phyloP scores from a whole-genome alignment of 1,140 invertebrate species.

The Hetaerina americana region DNA sequence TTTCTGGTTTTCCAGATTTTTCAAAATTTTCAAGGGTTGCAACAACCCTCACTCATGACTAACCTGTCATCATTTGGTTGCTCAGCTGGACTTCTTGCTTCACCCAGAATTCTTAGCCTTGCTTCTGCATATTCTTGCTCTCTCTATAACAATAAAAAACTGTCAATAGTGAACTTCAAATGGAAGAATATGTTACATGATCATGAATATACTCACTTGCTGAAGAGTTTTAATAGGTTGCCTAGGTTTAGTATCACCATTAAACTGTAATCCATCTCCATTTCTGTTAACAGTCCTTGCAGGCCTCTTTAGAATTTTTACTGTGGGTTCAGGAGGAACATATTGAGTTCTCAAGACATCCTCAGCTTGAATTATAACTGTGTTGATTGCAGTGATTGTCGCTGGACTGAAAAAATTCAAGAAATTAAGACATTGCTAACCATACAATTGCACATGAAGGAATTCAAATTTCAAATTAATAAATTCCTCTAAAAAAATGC shows the following conservation, averaged over 20 bases:
- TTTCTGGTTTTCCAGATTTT: no score
- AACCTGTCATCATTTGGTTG: constrained; percentile 22
- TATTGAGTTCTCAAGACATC: constrained; percentile 36
- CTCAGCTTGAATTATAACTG: constrained; percentile 21
- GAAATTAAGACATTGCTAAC: no score
- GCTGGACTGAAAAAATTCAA: not conserved
- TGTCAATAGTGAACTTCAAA: not conserved
- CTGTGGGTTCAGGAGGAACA: constrained; percentile 54
- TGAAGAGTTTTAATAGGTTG: constrained; percentile 72
- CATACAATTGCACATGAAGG: no score
- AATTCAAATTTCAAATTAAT: no score
- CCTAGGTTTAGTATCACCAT: constrained; percentile 33
- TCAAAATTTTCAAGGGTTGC: no score
- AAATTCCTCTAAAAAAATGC: no score
- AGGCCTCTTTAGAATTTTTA: constrained; percentile 70
- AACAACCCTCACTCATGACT: no score
- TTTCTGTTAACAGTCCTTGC: constrained; percentile 27
- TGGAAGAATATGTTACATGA: not conserved
- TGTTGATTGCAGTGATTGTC: not conserved
- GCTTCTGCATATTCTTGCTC: constrained; percentile 81
- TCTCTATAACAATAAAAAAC: constrained; percentile 30
- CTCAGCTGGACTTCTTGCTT: constrained; percentile 62
- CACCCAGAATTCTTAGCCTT: constrained; percentile 65
- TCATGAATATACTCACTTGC: constrained; percentile 33
- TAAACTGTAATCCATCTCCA: not conserved